These are phyloP conservation scores for Stenopsyche tienmushanensis DNA, from an alignment of 1,140 invertebrate genomes.

Conservation along the genomic window DNA sequence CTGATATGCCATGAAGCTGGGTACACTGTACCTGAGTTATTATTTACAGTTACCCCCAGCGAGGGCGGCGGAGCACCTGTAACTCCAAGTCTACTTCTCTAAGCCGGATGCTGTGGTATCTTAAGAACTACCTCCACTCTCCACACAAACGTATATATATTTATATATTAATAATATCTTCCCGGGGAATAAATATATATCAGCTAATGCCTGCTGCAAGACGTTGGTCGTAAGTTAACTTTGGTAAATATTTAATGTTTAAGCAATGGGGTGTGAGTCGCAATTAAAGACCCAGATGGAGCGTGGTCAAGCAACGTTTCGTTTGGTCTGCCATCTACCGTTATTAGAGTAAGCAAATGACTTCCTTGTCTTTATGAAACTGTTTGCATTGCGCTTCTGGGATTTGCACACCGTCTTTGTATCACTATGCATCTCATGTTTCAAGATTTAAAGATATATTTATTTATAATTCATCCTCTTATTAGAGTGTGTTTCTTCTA, in stretches of 20 bases:
- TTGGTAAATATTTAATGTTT: slow-evolving; percentile 31
- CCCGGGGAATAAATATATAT: slow-evolving; percentile 27
- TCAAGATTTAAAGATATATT: no score
- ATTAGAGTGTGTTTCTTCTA: neutral
- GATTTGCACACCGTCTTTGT: no score
- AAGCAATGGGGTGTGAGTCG: slow-evolving; percentile 6
- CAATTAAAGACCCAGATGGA: slow-evolving; percentile 1
- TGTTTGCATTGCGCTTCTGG: neutral
- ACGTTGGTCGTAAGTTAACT: slow-evolving; percentile 27
- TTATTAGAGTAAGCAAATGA: neutral
- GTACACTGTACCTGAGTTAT: slow-evolving; percentile 10
- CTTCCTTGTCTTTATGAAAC: neutral
- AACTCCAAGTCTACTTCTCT: slow-evolving; percentile 4
- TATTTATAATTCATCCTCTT: no score
- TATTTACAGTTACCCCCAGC: slow-evolving; percentile 28
- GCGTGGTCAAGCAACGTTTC: neutral
- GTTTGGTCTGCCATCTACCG: neutral
- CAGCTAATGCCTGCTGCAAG: slow-evolving; percentile 9
- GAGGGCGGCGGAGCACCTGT: slow-evolving; percentile 19
- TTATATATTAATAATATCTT: slow-evolving; percentile 2
- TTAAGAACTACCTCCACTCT: slow-evolving; percentile 2
- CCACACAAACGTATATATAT: neutral
- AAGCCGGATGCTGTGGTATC: slow-evolving; percentile 31
- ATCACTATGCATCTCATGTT: neutral
- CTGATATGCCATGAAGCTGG: neutral